Percentiles rank a stretch among this genome's conserved stretches.
phyloP scores from a whole-genome alignment of 2,888 invertebrate species.

The Caenorhabditis wallacei region DNA sequence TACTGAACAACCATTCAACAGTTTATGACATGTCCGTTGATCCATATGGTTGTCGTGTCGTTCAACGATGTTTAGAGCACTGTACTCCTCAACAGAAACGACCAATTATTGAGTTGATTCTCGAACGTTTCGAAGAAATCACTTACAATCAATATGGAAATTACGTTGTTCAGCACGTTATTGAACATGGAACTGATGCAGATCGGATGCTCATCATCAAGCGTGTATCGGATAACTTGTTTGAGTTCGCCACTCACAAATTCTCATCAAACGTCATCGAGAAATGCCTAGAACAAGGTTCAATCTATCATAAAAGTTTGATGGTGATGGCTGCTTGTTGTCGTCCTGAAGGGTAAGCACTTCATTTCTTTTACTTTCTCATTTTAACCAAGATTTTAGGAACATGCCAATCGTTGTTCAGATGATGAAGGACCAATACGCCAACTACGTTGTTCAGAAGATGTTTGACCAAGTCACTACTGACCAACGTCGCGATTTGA shows the following conservation, averaged over 20 bases:
- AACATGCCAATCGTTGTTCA: constrained; percentile 83
- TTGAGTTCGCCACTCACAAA: constrained; percentile 97
- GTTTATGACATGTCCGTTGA: constrained; percentile 95
- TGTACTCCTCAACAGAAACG: constrained; percentile 93
- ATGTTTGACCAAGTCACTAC: constrained; percentile 97
- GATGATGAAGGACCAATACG: constrained; percentile 99
- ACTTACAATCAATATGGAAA: constrained; percentile 86
- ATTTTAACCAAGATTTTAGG: constrained; percentile 3
- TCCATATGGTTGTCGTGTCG: constrained; percentile 98
- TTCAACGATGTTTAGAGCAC: constrained; percentile 98
- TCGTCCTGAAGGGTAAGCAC: constrained; percentile 69
- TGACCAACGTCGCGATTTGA: constrained; percentile 90
- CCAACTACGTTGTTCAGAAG: constrained; percentile 99
- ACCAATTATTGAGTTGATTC: constrained; percentile 94
- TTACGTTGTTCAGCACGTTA: constrained; percentile 98
- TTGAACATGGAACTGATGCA: constrained; percentile 95
- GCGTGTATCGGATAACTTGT: constrained; percentile 86
- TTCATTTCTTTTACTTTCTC: background rate
- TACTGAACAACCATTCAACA: constrained; percentile 18
- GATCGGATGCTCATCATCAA: constrained; percentile 96
- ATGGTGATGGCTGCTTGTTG: constrained; percentile 95
- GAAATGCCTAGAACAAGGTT: constrained; percentile 98
- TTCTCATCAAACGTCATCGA: constrained; percentile 99
- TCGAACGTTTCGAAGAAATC: constrained; percentile 89
- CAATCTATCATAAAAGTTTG: constrained; percentile 93